phyloP scores from a whole-genome alignment of 2,113 vertebrate genomes.

The Pygoscelis adeliae region DNA sequence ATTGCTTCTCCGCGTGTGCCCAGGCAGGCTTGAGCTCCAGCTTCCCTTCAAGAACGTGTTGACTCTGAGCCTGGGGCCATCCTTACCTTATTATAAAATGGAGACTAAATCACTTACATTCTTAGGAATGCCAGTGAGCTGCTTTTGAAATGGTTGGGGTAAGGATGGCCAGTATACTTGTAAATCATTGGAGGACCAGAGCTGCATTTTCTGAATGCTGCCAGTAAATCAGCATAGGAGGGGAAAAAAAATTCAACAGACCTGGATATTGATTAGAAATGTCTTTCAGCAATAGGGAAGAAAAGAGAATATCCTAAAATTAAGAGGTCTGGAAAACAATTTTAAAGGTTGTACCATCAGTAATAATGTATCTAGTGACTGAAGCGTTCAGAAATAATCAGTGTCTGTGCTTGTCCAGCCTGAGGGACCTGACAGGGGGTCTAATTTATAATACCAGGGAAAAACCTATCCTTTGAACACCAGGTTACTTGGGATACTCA shows the following conservation, averaged over 20 bases:
- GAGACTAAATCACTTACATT: not conserved
- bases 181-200: not conserved
- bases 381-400: conserved; percentile 1
- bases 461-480: not conserved
- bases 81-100: not conserved
- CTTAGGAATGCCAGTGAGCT: not conserved
- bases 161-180: not conserved
- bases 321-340: conserved; percentile 9
- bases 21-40: not conserved
- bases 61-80: not conserved
- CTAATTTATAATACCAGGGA: not conserved
- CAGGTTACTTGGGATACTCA: not conserved
- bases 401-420: not conserved
- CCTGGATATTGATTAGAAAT: conserved; percentile 30
- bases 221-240: not conserved
- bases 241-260: not conserved
- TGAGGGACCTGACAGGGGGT: not conserved
- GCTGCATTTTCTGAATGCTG: not conserved
- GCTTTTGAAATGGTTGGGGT: not conserved
- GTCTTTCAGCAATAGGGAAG: not conserved
- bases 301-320: not conserved
- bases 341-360: not conserved
- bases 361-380: not conserved
- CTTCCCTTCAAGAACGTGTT: not conserved
- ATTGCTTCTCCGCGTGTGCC: fast-evolving